phyloP scores from a whole-genome alignment of 2,113 vertebrate genomes.

The Bubalus kerabau region DNA sequence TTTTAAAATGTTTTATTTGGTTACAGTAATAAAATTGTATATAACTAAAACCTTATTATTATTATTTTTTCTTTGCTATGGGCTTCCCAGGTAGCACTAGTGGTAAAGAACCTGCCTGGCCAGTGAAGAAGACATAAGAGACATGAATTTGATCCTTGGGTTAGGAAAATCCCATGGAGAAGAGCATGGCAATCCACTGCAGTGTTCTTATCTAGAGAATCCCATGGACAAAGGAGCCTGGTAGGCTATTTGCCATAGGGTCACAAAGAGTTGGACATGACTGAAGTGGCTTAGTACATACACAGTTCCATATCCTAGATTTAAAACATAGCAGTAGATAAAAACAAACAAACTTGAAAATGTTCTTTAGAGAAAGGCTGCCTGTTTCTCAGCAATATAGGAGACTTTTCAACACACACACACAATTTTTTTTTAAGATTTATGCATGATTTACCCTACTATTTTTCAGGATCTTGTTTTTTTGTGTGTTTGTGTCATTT shows the following conservation, averaged over 20 bases:
- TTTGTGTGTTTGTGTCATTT: not conserved
- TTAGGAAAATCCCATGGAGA: not conserved
- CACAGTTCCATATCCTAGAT: not conserved
- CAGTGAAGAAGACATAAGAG: not conserved
- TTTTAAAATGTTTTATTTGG: not conserved
- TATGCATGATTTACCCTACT: not conserved
- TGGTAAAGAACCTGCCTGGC: not conserved
- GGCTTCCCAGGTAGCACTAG: not conserved
- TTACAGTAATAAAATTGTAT: not conserved
- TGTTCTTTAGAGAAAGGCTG: not conserved
- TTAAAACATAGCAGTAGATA: not conserved
- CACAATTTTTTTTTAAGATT: not conserved
- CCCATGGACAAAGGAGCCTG: not conserved
- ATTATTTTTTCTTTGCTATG: not conserved
- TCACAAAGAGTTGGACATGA: not conserved
- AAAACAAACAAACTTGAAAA: not conserved
- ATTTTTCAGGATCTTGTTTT: not conserved
- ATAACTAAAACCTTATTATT: not conserved
- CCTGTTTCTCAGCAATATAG: not conserved
- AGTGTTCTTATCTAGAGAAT: not conserved
- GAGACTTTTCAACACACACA: not conserved
- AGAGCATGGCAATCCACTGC: not conserved
- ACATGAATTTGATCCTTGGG: fast-evolving
- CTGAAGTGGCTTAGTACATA: not conserved
- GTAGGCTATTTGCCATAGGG: not conserved